Evolutionary conservation across 2,797 vertebrate species (phyloP).

Genomic region (Austrolebias charrua): DNA sequence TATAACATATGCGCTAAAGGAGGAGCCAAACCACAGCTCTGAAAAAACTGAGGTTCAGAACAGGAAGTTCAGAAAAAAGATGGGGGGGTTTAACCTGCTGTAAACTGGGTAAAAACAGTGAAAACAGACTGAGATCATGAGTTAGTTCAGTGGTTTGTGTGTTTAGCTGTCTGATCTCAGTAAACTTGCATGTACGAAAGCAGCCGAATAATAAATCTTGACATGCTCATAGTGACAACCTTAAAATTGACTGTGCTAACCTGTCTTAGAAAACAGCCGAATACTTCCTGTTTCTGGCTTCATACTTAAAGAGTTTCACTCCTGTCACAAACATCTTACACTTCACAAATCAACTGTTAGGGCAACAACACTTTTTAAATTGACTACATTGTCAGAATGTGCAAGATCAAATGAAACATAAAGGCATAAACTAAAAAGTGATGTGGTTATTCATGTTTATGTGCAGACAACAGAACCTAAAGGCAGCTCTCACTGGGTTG

Average conservation of each 20-base stretch:
- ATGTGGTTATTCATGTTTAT: no score
- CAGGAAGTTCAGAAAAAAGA: constrained; percentile 2
- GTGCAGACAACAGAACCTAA: no score
- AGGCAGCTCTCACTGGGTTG: no score
- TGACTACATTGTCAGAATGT: no score
- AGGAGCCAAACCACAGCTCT: background rate
- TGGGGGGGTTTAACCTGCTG: background rate
- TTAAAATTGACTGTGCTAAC: no score
- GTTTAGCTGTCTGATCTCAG: background rate
- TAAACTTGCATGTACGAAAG: no score
- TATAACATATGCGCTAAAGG: background rate
- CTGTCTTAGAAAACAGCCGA: background rate
- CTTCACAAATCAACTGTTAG: background rate
- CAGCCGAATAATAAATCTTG: no score
- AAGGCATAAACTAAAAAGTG: no score
- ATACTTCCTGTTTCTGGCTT: background rate
- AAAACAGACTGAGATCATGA: background rate
- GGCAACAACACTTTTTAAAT: background rate
- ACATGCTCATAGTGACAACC: no score
- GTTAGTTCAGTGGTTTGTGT: background rate
- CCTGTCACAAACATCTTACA: background rate
- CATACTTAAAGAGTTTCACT: background rate
- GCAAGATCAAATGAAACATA: no score
- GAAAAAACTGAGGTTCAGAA: constrained; percentile 12
- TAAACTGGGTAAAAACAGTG: no score